Conservation (phyloP, 2,797 vertebrate species). For the Propithecus perrieri region DNA sequence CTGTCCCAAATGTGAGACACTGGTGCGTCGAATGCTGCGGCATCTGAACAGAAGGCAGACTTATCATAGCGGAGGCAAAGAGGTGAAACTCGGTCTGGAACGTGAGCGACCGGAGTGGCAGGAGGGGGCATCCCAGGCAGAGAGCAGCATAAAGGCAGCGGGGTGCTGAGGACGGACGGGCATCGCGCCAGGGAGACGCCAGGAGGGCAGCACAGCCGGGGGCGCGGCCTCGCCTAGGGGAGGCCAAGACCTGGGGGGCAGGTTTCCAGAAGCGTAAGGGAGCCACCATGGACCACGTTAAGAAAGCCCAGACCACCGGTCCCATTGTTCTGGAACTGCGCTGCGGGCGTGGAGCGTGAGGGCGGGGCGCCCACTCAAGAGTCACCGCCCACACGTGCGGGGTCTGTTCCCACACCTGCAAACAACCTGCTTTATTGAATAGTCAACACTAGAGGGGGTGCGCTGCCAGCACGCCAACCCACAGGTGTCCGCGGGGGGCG, state of each 20-base stretch:
- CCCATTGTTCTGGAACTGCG: too few relatives aligned
- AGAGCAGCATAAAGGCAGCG: neutral
- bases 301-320: neutral
- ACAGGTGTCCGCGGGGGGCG: neutral
- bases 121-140: neutral
- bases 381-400: neutral
- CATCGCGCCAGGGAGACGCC: accelerated
- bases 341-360: accelerated
- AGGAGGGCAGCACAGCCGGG: too few relatives aligned
- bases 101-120: neutral
- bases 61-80: neutral
- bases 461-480: neutral
- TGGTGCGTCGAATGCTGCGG: neutral
- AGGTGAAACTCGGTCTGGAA: neutral
- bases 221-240: accelerated
- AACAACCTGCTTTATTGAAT: neutral
- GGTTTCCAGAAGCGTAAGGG: neutral
- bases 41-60: neutral
- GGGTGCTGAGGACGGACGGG: accelerated
- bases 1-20: neutral
- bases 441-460: constrained; percentile 65
- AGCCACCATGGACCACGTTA: neutral
- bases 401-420: neutral
- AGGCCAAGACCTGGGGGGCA: neutral
- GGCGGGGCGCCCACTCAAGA: neutral